These are phyloP conservation scores for Drosophila pseudotalamancana DNA, from an alignment of 2,888 invertebrate genomes.

Conservation along the genomic window DNA sequence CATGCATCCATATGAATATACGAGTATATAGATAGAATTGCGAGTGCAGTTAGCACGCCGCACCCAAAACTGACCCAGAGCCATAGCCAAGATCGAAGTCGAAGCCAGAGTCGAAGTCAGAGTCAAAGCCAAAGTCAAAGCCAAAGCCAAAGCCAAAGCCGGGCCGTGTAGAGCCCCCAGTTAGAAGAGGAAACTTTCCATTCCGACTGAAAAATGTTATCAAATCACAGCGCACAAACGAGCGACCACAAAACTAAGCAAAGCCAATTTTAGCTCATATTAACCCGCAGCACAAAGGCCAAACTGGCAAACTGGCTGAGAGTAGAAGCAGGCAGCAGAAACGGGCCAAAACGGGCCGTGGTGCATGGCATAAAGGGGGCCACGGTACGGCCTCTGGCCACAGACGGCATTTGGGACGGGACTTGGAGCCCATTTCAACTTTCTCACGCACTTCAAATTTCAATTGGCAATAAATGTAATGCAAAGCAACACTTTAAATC, in stretches of 20 bases:
- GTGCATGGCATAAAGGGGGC: slow-evolving; percentile 32
- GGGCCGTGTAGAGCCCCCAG: slow-evolving; percentile 37
- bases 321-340: slow-evolving; percentile 33
- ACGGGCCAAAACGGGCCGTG: slow-evolving; percentile 32
- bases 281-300: slow-evolving; percentile 79
- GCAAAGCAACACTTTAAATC: slow-evolving; percentile 84
- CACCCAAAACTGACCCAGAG: slow-evolving; percentile 52
- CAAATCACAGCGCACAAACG: slow-evolving; percentile 78
- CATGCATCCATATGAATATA: background rate
- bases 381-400: slow-evolving; percentile 61
- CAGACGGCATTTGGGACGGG: slow-evolving; percentile 33
- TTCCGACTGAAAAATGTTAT: slow-evolving; percentile 76
- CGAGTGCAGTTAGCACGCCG: slow-evolving; percentile 27
- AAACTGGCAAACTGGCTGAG: slow-evolving; percentile 51
- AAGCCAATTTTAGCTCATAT: slow-evolving; percentile 80
- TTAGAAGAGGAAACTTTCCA: slow-evolving; percentile 66
- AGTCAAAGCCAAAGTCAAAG: background rate
- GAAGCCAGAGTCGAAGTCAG: too few relatives aligned
- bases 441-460: slow-evolving; percentile 84
- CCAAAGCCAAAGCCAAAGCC: slow-evolving; percentile 24
- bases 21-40: slow-evolving; percentile 1
- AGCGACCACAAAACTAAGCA: slow-evolving; percentile 78
- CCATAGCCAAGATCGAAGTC: slow-evolving; percentile 15
- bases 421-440: slow-evolving; percentile 76
- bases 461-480: slow-evolving; percentile 84